Conservation (phyloP, 2,888 invertebrate genomes). For the Oscheius onirici region DNA sequence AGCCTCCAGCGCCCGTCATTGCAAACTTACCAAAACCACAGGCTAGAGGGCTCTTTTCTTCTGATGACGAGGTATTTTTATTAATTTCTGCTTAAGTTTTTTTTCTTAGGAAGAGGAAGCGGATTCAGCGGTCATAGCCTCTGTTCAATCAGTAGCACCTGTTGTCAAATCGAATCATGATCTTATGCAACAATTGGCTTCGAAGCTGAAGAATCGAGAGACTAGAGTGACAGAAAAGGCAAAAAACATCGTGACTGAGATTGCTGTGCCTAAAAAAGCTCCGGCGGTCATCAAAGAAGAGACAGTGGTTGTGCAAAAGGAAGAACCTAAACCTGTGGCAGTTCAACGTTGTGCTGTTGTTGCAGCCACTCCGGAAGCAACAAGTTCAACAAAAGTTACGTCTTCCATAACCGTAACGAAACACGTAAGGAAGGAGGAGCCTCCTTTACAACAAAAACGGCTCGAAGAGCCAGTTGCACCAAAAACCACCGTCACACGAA, state of each 20-base stretch:
- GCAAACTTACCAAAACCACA: background rate
- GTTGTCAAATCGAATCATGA: background rate
- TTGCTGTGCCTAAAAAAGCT: no score
- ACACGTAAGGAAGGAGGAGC: no score
- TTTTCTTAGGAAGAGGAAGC: slow-evolving; percentile 5
- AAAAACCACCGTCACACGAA: no score
- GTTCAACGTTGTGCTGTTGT: no score
- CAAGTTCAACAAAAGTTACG: no score
- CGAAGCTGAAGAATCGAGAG: slow-evolving; percentile 11
- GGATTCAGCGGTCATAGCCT: background rate
- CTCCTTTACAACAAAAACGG: no score
- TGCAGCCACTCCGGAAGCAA: no score
- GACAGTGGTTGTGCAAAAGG: background rate
- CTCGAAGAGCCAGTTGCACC: no score
- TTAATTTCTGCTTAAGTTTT: background rate
- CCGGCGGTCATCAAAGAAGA: background rate
- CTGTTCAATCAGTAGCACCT: background rate
- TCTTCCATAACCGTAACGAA: no score
- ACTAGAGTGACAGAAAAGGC: background rate
- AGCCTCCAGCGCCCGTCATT: no score
- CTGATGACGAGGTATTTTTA: slow-evolving; percentile 3
- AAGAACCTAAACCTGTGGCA: no score
- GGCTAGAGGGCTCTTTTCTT: background rate
- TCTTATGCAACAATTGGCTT: slow-evolving; percentile 12
- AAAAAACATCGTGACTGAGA: background rate